phyloP scores from a whole-genome alignment of 2,888 invertebrate genomes.

The Drosophila sordidula region DNA sequence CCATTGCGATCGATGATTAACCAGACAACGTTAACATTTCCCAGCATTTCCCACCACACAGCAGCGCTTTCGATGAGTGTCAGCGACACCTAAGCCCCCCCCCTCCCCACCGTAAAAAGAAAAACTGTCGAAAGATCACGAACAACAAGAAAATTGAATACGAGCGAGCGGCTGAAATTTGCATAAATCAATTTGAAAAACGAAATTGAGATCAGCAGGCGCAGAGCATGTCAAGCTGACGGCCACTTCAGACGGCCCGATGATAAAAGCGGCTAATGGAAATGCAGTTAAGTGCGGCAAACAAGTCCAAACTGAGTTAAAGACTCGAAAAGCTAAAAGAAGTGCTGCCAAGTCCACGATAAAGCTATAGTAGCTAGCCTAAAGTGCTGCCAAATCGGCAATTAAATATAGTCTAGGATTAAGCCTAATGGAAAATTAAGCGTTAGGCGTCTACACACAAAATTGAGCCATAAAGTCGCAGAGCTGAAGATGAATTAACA shows the following conservation, averaged over 20 bases:
- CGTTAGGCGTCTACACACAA: no score
- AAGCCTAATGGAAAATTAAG: no score
- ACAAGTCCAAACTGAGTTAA: no score
- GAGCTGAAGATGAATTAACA: no score
- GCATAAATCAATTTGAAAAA: constrained; percentile 70
- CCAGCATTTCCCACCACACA: constrained; percentile 19
- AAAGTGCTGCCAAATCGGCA: no score
- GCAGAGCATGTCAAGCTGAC: constrained; percentile 43
- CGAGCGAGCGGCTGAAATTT: constrained; percentile 51
- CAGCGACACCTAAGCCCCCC: constrained; percentile 12
- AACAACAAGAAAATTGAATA: constrained; percentile 24
- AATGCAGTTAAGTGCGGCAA: constrained; percentile 20
- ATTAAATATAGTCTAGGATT: no score
- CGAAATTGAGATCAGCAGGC: constrained; percentile 61
- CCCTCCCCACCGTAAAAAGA: not conserved
- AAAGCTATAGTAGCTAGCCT: no score
- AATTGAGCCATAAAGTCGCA: no score
- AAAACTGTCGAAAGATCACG: constrained; percentile 46
- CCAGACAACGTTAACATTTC: constrained; percentile 5
- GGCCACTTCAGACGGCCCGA: constrained; percentile 7
- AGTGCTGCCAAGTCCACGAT: constrained; percentile 3
- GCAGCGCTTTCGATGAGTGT: constrained; percentile 22
- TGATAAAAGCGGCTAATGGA: constrained; percentile 41
- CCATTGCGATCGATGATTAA: constrained; percentile 23
- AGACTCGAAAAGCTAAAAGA: no score